Evolutionary conservation across 2,888 invertebrate genomes (phyloP).

Genomic region (Exocentrus adspersus): DNA sequence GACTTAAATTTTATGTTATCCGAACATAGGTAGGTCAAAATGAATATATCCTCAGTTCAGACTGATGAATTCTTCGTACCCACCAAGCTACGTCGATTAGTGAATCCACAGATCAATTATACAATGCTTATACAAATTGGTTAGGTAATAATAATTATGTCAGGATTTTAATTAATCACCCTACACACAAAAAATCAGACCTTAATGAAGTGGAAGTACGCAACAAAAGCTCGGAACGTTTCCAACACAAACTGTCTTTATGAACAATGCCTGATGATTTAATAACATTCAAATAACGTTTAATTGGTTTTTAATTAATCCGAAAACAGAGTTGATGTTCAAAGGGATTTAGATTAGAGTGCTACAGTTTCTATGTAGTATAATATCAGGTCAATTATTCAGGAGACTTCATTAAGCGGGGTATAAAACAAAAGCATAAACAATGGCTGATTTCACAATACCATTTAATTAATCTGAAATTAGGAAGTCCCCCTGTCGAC

Average conservation of each 20-base stretch:
- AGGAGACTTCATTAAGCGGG: slow-evolving; percentile 46
- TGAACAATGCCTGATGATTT: slow-evolving; percentile 31
- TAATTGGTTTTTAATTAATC: slow-evolving; percentile 35
- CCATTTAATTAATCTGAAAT: slow-evolving; percentile 43
- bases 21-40: no score
- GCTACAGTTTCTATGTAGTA: slow-evolving; percentile 38
- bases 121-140: no score
- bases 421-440: slow-evolving; percentile 46
- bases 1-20: no score
- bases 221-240: slow-evolving; percentile 10
- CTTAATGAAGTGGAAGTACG: slow-evolving; percentile 1
- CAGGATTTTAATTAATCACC: not conserved
- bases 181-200: not conserved
- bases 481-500: slow-evolving; percentile 18
- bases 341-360: slow-evolving; percentile 35
- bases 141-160: no score
- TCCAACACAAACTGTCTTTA: slow-evolving; percentile 29
- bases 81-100: no score
- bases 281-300: slow-evolving; percentile 32
- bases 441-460: slow-evolving; percentile 46
- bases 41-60: no score
- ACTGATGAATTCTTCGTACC: no score
- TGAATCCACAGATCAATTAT: no score
- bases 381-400: slow-evolving; percentile 39
- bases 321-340: slow-evolving; percentile 33